Evolutionary conservation across 2,797 vertebrate genomes (phyloP).

Genomic region (Intellagama lesueurii): DNA sequence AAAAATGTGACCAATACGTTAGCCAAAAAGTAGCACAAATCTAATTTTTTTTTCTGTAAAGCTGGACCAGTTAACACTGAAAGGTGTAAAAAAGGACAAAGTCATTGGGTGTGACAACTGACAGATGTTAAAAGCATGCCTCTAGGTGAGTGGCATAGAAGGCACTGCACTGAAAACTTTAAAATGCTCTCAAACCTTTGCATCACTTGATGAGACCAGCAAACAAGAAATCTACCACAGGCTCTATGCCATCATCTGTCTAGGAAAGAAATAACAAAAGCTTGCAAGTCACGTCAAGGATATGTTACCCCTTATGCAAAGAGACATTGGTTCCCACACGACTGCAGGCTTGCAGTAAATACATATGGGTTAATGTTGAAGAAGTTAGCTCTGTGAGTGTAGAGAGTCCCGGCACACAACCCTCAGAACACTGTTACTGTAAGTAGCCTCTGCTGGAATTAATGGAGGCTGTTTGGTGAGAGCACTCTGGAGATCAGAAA

Average conservation of each 20-base stretch:
- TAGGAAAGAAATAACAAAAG: constrained; percentile 14
- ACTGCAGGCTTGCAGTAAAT: background rate
- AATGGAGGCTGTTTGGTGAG: background rate
- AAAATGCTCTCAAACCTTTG: background rate
- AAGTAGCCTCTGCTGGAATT: background rate
- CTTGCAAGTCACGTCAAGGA: background rate
- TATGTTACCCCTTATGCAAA: background rate
- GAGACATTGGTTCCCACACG: constrained; percentile 3
- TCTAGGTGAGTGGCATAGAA: background rate
- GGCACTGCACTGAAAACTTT: background rate
- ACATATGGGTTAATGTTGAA: background rate
- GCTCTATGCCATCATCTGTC: background rate
- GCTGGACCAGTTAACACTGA: background rate
- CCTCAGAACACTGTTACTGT: background rate
- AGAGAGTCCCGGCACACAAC: background rate
- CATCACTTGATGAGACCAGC: background rate
- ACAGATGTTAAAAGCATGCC: background rate
- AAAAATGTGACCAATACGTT: too few relatives aligned
- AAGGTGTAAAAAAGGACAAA: background rate
- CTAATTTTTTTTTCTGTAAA: too few relatives aligned
- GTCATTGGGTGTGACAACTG: rapidly evolving
- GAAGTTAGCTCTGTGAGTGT: background rate
- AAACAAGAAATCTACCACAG: background rate
- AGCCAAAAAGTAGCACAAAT: too few relatives aligned
- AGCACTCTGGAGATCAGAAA: background rate